Percentiles rank a stretch among this genome's conserved stretches.
These are phyloP conservation scores for Ornithoptera alexandrae DNA, from an alignment of 2,888 invertebrate species.

Conservation along the genomic window DNA sequence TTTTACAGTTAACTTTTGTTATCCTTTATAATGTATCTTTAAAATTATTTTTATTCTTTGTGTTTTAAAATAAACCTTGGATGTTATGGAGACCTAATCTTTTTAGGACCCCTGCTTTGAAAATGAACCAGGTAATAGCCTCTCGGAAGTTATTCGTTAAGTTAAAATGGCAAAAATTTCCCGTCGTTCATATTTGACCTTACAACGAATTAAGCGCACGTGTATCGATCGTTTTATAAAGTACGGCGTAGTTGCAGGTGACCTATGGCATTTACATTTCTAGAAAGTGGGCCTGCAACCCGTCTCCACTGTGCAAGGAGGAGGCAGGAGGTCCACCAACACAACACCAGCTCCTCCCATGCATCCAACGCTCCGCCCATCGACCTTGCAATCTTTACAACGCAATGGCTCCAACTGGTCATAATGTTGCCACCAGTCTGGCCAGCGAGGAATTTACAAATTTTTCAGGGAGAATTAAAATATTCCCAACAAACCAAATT, in stretches of 20 bases:
- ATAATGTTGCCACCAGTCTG: constrained; percentile 5
- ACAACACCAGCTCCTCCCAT: constrained; percentile 17
- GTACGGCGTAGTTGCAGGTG: constrained; percentile 27
- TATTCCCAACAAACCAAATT: neutral
- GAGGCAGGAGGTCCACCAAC: constrained; percentile 10
- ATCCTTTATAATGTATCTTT: too few species aligned
- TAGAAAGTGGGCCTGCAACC: constrained; percentile 16
- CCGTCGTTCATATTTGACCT: neutral
- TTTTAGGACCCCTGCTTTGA: neutral
- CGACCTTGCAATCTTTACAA: constrained; percentile 2
- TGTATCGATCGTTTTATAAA: constrained; percentile 11
- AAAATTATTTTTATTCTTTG: too few species aligned
- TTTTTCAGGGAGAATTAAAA: constrained; percentile 2
- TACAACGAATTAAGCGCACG: neutral
- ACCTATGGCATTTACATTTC: constrained; percentile 28
- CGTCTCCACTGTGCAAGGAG: constrained; percentile 16
- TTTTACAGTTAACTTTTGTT: too few species aligned
- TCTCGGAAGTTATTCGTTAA: neutral
- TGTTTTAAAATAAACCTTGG: too few species aligned
- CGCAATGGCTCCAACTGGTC: neutral
- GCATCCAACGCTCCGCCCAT: constrained; percentile 17
- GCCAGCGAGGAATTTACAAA: neutral
- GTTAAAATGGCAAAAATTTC: neutral
- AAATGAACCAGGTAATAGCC: neutral
- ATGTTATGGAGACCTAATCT: neutral